These are phyloP conservation scores for Channa argus DNA, from an alignment of 2,113 vertebrate genomes.

Conservation along the genomic window DNA sequence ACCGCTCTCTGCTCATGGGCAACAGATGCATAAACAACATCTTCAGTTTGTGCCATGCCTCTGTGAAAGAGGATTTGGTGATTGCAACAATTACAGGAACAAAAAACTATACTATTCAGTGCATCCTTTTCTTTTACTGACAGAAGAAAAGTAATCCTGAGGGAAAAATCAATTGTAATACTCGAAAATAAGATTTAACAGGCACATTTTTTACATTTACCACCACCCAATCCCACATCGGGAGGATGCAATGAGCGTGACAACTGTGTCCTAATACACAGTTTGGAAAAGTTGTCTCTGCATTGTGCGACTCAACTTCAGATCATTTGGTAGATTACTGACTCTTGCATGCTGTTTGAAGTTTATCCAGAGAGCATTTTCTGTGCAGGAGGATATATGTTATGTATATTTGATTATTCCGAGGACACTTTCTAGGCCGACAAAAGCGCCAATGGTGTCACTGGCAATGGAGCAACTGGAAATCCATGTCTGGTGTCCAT, in stretches of 20 bases:
- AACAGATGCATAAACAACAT: slow-evolving; percentile 8
- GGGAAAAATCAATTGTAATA: background rate
- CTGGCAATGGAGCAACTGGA: slow-evolving; percentile 16
- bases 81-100: background rate
- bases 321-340: slow-evolving; percentile 55
- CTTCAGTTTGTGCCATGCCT: slow-evolving; percentile 3
- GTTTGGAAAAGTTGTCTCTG: slow-evolving; percentile 10
- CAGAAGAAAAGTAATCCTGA: too few relatives aligned
- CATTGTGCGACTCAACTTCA: slow-evolving; percentile 7
- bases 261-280: slow-evolving; percentile 24
- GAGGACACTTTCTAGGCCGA: slow-evolving; percentile 68
- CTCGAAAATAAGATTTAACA: background rate
- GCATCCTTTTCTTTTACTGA: background rate
- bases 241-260: slow-evolving; percentile 9
- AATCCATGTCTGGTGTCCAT: slow-evolving; percentile 5
- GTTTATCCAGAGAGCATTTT: slow-evolving; percentile 50
- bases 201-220: slow-evolving; percentile 1
- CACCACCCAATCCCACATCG: background rate
- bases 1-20: slow-evolving; percentile 28
- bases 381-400: slow-evolving; percentile 36
- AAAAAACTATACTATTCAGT: background rate
- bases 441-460: slow-evolving; percentile 26
- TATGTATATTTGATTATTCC: slow-evolving; percentile 73
- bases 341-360: slow-evolving; percentile 65
- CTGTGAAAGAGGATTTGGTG: slow-evolving; percentile 12